Conservation (phyloP, 2,113 vertebrate genomes). For the Nestor notabilis region DNA sequence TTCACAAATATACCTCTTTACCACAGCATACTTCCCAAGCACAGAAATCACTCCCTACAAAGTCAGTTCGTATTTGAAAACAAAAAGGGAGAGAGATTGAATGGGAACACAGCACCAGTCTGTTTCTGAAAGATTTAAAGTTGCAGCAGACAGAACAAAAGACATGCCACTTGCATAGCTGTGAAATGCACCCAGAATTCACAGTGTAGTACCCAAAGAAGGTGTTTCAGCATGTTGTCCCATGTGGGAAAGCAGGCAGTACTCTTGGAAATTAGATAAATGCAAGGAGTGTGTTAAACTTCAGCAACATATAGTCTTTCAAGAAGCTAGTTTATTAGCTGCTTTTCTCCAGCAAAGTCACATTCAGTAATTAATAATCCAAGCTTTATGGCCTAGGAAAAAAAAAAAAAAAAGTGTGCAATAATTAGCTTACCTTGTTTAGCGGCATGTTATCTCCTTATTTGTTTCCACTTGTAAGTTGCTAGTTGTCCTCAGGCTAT, state of each 20-base stretch:
- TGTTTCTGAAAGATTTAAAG: not conserved
- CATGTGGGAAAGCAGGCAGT: accelerated
- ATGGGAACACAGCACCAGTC: not conserved
- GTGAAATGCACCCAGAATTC: not conserved
- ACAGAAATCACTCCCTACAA: not conserved
- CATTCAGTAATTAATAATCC: not conserved
- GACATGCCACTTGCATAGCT: accelerated
- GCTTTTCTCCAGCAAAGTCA: not conserved
- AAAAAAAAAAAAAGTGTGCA: too few relatives aligned
- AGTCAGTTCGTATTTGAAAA: not conserved
- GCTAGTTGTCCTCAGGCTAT: not conserved
- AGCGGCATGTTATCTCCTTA: not conserved
- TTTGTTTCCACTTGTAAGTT: not conserved
- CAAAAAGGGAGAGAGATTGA: not conserved
- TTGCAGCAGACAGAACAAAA: not conserved
- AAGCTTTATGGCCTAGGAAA: not conserved
- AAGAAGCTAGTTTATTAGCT: not conserved
- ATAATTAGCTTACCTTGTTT: not conserved
- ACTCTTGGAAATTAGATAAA: not conserved
- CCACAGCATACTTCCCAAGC: not conserved
- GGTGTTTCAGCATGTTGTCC: not conserved
- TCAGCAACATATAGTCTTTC: not conserved
- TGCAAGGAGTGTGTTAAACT: not conserved
- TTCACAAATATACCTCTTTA: not conserved
- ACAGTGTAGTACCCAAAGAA: not conserved